Evolutionary conservation across 2,888 invertebrate genomes (phyloP).

Genomic region (Lymantria monacha): DNA sequence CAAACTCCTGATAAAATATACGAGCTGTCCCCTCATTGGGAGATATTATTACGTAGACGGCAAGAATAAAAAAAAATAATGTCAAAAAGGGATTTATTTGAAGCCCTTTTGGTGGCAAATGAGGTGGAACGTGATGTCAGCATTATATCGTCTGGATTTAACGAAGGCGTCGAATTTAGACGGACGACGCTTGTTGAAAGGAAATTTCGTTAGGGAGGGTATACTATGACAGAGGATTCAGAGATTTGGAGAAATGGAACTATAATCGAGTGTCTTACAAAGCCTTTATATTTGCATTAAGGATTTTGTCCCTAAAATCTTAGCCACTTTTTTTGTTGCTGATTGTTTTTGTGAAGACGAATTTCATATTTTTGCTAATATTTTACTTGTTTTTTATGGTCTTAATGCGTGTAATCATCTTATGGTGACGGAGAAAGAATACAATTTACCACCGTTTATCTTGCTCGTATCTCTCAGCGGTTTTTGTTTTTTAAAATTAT

Average conservation of each 20-base stretch:
- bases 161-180: conserved; percentile 37
- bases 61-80: conserved; percentile 48
- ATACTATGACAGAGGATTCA: conserved; percentile 14
- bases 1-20: conserved; percentile 35
- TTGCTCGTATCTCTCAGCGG: too few species aligned
- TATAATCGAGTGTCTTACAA: conserved; percentile 20
- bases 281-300: conserved; percentile 22
- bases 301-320: conserved; percentile 1
- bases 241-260: conserved; percentile 17
- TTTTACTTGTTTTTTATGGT: not conserved
- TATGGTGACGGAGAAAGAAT: too few species aligned
- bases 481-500: too few species aligned
- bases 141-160: conserved; percentile 41
- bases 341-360: not conserved
- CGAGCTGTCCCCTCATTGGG: conserved; percentile 34
- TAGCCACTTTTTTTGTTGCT: not conserved
- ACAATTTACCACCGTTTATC: too few species aligned
- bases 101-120: conserved; percentile 57
- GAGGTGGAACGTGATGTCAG: conserved; percentile 57
- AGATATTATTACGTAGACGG: conserved; percentile 44
- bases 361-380: not conserved
- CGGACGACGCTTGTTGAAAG: conserved; percentile 25
- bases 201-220: conserved; percentile 21
- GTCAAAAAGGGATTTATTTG: conserved; percentile 56
- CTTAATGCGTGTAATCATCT: too few species aligned